Evolutionary conservation across 2,888 invertebrate species (phyloP).

Genomic region (Hoplodrina ambigua): DNA sequence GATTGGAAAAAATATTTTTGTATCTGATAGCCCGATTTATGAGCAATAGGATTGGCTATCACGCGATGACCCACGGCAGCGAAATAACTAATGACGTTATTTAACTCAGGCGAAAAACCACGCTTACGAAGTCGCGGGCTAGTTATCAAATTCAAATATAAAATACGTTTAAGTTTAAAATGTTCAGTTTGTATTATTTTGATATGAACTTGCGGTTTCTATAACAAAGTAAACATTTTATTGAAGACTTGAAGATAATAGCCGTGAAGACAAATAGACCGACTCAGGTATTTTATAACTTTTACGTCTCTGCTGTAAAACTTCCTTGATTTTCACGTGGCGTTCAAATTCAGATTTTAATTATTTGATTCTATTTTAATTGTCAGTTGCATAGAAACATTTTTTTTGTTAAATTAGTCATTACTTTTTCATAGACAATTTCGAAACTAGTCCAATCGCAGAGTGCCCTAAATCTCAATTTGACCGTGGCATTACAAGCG

Average conservation of each 20-base stretch:
- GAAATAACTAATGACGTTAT: no score
- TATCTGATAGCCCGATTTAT: no score
- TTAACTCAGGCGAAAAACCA: no score
- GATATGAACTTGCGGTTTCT: neutral
- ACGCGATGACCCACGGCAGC: no score
- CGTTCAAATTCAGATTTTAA: no score
- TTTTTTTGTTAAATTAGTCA: neutral
- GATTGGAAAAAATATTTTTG: no score
- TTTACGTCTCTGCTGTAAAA: neutral
- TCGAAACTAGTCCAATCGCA: constrained; percentile 47
- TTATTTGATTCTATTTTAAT: neutral
- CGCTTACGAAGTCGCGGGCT: no score
- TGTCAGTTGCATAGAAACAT: neutral
- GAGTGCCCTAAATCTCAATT: constrained; percentile 62
- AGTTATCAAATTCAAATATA: no score
- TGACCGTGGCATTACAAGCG: constrained; percentile 67
- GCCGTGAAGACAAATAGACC: neutral
- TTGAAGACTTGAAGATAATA: neutral
- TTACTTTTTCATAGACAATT: constrained; percentile 16
- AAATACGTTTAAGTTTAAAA: no score
- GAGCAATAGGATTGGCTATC: no score
- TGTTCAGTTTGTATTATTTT: neutral
- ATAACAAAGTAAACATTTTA: neutral
- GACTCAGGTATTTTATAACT: neutral
- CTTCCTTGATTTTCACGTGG: no score